These are phyloP conservation scores for Diplazon laetatorius DNA, from an alignment of 2,888 invertebrate genomes.

Conservation along the genomic window DNA sequence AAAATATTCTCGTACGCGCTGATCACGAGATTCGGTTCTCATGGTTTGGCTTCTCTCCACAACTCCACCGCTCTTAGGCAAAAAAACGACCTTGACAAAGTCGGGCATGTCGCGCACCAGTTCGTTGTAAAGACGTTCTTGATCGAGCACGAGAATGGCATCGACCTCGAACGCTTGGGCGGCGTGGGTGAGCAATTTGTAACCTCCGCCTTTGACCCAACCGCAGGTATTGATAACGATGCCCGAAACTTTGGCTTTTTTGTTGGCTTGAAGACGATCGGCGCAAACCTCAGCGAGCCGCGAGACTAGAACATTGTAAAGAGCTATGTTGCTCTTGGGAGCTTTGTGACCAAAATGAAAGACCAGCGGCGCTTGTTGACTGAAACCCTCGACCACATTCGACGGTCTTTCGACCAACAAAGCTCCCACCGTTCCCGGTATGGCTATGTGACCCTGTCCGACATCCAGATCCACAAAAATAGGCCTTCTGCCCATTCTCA, in stretches of 20 bases:
- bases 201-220: slow-evolving; percentile 97
- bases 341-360: slow-evolving; percentile 96
- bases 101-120: slow-evolving; percentile 95
- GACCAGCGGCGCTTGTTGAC: slow-evolving; percentile 95
- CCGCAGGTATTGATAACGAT: slow-evolving; percentile 98
- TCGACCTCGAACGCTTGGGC: slow-evolving; percentile 98
- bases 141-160: slow-evolving; percentile 96
- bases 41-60: slow-evolving; percentile 91
- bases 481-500: slow-evolving; percentile 93
- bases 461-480: slow-evolving; percentile 98
- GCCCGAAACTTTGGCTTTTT: slow-evolving; percentile 93
- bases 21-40: slow-evolving; percentile 90
- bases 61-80: slow-evolving; percentile 98
- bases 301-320: slow-evolving; percentile 93
- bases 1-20: slow-evolving; percentile 95
- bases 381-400: slow-evolving; percentile 97
- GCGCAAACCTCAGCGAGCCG: slow-evolving; percentile 93
- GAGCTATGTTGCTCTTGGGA: slow-evolving; percentile 89
- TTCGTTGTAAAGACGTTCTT: slow-evolving; percentile 97
- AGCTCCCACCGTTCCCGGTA: slow-evolving; percentile 96
- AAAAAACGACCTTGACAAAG: slow-evolving; percentile 94
- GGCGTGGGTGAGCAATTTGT: slow-evolving; percentile 92
- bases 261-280: slow-evolving; percentile 93
- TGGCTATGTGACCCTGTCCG: slow-evolving; percentile 95
- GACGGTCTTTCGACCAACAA: slow-evolving; percentile 96